Evolutionary conservation across 2,888 invertebrate species (phyloP).

Genomic region (Noctua comes): DNA sequence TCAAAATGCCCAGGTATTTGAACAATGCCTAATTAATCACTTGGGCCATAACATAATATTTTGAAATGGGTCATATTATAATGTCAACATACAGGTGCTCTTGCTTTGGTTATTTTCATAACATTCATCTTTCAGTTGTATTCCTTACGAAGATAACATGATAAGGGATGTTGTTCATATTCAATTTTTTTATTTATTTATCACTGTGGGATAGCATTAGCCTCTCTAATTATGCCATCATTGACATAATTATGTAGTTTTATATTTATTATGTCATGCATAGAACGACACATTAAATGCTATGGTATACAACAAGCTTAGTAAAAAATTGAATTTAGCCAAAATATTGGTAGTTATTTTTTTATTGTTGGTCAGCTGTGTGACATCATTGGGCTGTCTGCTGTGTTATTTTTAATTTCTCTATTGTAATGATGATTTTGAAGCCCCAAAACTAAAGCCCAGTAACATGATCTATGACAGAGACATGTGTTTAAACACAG

Average conservation of each 20-base stretch:
- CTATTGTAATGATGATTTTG: background rate
- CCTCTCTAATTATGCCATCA: background rate
- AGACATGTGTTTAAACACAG: background rate
- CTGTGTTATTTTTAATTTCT: background rate
- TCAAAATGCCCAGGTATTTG: background rate
- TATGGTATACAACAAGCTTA: background rate
- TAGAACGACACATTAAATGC: background rate
- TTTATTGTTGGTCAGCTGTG: background rate
- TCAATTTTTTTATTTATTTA: background rate
- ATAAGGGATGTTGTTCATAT: background rate
- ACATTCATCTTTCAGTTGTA: background rate
- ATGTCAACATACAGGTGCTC: background rate
- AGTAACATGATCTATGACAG: background rate
- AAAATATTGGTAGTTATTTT: background rate
- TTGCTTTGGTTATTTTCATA: background rate
- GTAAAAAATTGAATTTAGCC: background rate
- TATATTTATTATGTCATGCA: background rate
- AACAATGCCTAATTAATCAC: background rate
- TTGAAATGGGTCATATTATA: constrained; percentile 11
- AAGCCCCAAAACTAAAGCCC: background rate
- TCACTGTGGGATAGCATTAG: background rate
- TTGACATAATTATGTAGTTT: background rate
- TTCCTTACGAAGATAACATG: background rate
- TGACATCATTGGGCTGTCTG: background rate
- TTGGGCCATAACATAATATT: background rate